These are phyloP conservation scores for Reinhardtius hippoglossoides DNA, from an alignment of 2,113 vertebrate genomes.

Conservation along the genomic window DNA sequence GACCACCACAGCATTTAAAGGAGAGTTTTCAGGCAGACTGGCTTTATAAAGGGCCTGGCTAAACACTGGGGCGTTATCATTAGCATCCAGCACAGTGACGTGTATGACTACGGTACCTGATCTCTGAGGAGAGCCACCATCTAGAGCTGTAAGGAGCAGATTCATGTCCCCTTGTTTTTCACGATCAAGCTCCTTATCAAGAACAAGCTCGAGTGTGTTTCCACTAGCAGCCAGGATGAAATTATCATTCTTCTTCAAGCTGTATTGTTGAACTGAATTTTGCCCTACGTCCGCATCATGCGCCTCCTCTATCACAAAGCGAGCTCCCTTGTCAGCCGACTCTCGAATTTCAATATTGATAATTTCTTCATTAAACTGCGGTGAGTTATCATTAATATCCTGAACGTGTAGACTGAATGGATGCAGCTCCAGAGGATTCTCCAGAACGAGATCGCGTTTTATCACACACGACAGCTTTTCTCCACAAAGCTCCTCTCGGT, in stretches of 20 bases:
- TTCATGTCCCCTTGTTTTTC: constrained; percentile 55
- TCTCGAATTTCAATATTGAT: constrained; percentile 79
- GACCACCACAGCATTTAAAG: constrained; percentile 50
- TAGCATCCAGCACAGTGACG: constrained; percentile 69
- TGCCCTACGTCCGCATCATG: constrained; percentile 80
- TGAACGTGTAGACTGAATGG: constrained; percentile 73
- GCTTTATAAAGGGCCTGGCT: constrained; percentile 58
- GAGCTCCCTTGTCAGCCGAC: constrained; percentile 52
- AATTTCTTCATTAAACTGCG: constrained; percentile 64
- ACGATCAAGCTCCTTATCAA: constrained; percentile 75
- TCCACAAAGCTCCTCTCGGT: constrained; percentile 83
- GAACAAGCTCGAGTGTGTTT: constrained; percentile 69
- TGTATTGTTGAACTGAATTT: constrained; percentile 80
- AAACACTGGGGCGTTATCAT: constrained; percentile 73
- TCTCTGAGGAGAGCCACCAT: constrained; percentile 76
- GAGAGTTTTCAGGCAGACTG: constrained; percentile 62
- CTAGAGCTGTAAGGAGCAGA: constrained; percentile 68
- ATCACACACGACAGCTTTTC: constrained; percentile 71
- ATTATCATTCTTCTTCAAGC: constrained; percentile 69
- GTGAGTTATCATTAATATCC: constrained; percentile 86
- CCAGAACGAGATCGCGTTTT: constrained; percentile 79
- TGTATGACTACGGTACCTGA: constrained; percentile 70
- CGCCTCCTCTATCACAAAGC: constrained; percentile 79
- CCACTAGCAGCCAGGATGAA: constrained; percentile 71
- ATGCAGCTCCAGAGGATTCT: constrained; percentile 74